These are phyloP conservation scores for Liparis tanakae DNA, from an alignment of 2,797 vertebrate genomes.

Conservation along the genomic window DNA sequence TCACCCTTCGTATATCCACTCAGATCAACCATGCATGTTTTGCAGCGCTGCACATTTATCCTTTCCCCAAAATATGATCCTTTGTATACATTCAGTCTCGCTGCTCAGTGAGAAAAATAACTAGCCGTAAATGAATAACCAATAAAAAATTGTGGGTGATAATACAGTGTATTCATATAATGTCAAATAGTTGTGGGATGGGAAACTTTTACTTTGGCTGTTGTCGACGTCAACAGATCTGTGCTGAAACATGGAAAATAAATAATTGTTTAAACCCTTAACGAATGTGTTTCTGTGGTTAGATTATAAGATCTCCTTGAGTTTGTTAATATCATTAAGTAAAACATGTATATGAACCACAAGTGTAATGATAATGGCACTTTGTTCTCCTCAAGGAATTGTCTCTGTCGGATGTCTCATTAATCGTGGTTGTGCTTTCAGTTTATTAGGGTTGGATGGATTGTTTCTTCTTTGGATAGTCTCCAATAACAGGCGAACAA, in stretches of 20 bases:
- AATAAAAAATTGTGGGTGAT: neutral
- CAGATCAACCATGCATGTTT: constrained; percentile 26
- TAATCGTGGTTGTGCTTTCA: constrained; percentile 82
- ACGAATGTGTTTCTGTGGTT: neutral
- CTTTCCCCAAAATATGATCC: neutral
- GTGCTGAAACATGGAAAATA: neutral
- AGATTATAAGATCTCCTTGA: neutral
- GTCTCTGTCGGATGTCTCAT: constrained; percentile 77
- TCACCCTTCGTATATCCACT: constrained; percentile 30
- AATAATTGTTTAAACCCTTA: neutral
- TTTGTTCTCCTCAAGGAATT: constrained; percentile 60
- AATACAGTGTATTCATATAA: constrained; percentile 1
- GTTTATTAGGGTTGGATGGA: constrained; percentile 86
- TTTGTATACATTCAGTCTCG: constrained; percentile 14
- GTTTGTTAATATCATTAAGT: constrained; percentile 31
- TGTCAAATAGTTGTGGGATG: constrained; percentile 28
- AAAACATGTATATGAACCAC: constrained; percentile 45
- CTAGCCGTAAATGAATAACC: constrained; percentile 6
- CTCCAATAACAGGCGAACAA: constrained; percentile 89
- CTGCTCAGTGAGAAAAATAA: constrained; percentile 13
- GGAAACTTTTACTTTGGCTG: constrained; percentile 26
- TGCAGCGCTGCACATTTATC: constrained; percentile 17
- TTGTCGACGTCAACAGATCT: constrained; percentile 15
- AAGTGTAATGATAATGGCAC: constrained; percentile 67
- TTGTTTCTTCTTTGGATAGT: constrained; percentile 86